Conservation (phyloP, 2,113 vertebrate genomes). For the Heliornis fulica region DNA sequence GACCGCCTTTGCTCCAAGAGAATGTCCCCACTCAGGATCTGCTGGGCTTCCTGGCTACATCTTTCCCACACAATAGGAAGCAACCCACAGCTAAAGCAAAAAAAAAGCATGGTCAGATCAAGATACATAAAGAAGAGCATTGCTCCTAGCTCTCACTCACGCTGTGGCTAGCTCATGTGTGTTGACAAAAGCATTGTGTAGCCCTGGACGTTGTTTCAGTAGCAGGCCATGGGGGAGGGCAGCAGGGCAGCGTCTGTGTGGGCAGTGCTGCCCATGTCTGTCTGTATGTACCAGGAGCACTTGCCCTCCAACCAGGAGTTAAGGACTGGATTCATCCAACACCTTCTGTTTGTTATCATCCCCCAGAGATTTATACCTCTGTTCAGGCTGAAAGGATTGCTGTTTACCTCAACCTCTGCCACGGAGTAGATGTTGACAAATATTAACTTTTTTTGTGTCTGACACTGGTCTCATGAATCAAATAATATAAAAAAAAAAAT, state of each 20-base stretch:
- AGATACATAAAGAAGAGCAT: neutral
- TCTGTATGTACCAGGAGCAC: rapidly evolving
- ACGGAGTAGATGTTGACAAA: neutral
- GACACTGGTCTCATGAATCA: neutral
- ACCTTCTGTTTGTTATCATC: neutral
- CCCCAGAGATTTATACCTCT: neutral
- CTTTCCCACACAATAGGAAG: neutral
- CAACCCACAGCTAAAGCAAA: neutral
- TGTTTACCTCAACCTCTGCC: neutral
- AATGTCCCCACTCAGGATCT: neutral
- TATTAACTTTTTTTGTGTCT: neutral
- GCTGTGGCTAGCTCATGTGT: neutral
- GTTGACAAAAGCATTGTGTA: neutral
- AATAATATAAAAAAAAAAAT: neutral
- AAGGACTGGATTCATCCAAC: neutral
- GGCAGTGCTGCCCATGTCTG: neutral
- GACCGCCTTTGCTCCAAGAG: neutral
- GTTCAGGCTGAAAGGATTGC: neutral
- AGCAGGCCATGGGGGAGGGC: neutral
- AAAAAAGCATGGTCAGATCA: neutral
- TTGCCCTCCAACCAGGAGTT: rapidly evolving
- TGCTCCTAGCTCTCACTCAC: neutral
- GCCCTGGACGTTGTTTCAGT: rapidly evolving
- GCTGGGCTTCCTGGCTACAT: rapidly evolving
- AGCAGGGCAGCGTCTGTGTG: neutral